Conservation (phyloP, 2,113 vertebrate genomes). For the Pagrus major region DNA sequence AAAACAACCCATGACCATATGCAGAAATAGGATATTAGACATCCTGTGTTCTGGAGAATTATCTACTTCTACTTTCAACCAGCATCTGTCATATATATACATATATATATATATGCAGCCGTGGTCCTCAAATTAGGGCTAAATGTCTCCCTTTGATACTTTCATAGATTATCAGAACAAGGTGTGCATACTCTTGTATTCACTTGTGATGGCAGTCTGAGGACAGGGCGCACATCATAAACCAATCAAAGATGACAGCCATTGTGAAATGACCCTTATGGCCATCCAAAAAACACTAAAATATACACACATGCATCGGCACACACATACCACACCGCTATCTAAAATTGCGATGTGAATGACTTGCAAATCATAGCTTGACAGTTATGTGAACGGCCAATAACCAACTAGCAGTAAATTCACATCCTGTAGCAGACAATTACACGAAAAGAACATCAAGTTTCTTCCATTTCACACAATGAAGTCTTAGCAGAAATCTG, state of each 20-base stretch:
- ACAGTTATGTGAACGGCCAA: constrained; percentile 39
- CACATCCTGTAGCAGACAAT: constrained; percentile 14
- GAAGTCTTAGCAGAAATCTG: constrained; percentile 13
- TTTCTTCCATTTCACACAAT: not conserved
- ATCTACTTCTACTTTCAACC: constrained; percentile 28
- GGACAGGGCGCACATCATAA: constrained; percentile 17
- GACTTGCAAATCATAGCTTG: constrained; percentile 15
- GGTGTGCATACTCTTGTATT: constrained; percentile 16
- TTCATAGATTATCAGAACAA: constrained; percentile 50
- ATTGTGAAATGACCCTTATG: constrained; percentile 13
- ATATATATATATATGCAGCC: constrained; percentile 72
- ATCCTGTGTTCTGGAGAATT: constrained; percentile 52
- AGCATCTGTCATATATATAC: constrained; percentile 73
- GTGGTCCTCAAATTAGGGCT: constrained; percentile 57
- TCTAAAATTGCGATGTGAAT: constrained; percentile 19
- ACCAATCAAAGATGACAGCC: constrained; percentile 53
- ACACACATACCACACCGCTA: not conserved
- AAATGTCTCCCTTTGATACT: constrained; percentile 57
- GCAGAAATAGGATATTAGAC: constrained; percentile 55
- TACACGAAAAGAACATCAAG: not conserved
- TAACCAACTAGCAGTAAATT: constrained; percentile 32
- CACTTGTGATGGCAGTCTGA: constrained; percentile 7
- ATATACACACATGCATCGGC: not conserved
- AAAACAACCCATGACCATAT: constrained; percentile 5
- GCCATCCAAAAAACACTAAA: constrained; percentile 12